Evolutionary conservation across 1,140 invertebrate genomes (phyloP).

Genomic region (Ephestia elutella): DNA sequence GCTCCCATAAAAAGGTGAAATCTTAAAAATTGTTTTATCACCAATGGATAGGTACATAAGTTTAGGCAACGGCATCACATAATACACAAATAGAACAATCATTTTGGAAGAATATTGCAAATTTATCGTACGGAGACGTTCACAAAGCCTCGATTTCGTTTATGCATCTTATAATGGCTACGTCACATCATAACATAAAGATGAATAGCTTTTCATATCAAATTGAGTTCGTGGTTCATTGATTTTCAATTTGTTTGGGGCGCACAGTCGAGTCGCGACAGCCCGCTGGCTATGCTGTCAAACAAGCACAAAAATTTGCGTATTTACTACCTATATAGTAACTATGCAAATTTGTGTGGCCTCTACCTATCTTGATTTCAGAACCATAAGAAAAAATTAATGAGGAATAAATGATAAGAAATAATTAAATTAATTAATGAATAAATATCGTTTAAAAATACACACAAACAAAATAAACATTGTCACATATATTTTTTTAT

Average conservation of each 20-base stretch:
- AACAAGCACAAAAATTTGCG: not conserved
- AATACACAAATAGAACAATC: no score
- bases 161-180: not conserved
- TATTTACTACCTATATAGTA: not conserved
- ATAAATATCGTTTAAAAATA: no score
- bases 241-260: conserved; percentile 68
- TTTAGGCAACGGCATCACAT: no score
- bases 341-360: not conserved
- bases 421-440: no score
- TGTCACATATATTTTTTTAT: no score
- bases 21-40: no score
- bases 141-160: not conserved
- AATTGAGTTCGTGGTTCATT: conserved; percentile 75
- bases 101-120: no score
- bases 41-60: no score
- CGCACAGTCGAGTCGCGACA: not conserved
- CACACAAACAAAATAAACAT: no score
- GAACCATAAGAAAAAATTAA: no score
- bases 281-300: not conserved
- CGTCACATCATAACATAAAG: conserved; percentile 1
- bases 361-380: not conserved
- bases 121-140: not conserved
- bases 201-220: conserved; percentile 71
- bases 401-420: no score
- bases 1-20: no score